Evolutionary conservation across 2,888 invertebrate genomes (phyloP), one percentile per base, ranked within the genome.

Genomic region (Notocelia uddmanniana): DNA sequence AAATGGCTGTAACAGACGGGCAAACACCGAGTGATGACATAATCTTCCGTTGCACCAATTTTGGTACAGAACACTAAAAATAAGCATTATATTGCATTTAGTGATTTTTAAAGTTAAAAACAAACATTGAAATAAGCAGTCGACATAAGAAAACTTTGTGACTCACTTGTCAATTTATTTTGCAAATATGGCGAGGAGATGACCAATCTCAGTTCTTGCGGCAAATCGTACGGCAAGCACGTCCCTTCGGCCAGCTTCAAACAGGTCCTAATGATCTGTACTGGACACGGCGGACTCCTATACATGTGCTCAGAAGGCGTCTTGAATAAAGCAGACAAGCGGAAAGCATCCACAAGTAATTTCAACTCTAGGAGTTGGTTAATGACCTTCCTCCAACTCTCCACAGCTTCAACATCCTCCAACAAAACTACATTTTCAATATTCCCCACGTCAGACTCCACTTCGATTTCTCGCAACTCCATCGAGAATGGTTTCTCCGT

Each of bases 201-300:
- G 10, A 96, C 88, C 69, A 95, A 88, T 64, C 95, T 94, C 81
- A 97, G 94, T 79, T 96, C 95, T 59, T 94, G 91, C 1, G 95
- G 95, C 77, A 97, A 84, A 73, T 96, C 95, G 78, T 95, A 94
- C 0, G 96, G 96, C 50, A 94, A 90, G 48, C 95, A 89, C 5
- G 94, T 89, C 3, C 95, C 95, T 83, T 96, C 96, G 0, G 96
- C 96, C 67, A 96, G 83, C 79, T 93, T 94, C 76, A 95, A 88
- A 75, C 96, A 96, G 1, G 96, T 91, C 82, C 95, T 92, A 58
- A 96, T 81, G 52, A 95, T 94, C 80, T 95, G 94, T 48, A 96
- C 90, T 0, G 93, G 93, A 69, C 92, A 92, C 6, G 87, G 86
- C 0, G 89, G 88, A 6, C 85, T 83, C 59, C 90, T 81, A 64